Evolutionary conservation across 2,797 vertebrate species (phyloP).

Genomic region (Diglossa cyanea): DNA sequence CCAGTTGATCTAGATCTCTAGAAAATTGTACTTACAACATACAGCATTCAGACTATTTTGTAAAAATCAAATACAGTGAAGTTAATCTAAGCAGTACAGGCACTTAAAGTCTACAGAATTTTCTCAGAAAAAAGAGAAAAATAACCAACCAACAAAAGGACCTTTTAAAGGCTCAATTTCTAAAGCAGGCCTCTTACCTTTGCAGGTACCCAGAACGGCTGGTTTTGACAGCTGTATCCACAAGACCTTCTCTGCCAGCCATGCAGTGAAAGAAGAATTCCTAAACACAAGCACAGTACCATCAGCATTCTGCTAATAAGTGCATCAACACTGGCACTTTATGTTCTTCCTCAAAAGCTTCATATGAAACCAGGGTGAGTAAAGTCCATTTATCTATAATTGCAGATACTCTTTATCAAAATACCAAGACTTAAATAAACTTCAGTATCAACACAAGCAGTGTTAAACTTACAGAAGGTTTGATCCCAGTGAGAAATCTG

Average conservation of each 20-base stretch:
- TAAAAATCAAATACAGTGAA: neutral
- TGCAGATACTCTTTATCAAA: neutral
- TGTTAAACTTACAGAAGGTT: constrained; percentile 82
- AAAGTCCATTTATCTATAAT: neutral
- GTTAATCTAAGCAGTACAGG: neutral
- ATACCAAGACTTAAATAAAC: neutral
- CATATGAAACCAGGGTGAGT: neutral
- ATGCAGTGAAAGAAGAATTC: constrained; percentile 99
- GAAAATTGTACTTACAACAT: neutral
- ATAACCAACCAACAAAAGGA: neutral
- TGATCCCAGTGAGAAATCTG: constrained; percentile 96
- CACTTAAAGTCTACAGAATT: neutral
- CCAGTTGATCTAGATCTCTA: neutral
- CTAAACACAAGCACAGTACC: constrained; percentile 69
- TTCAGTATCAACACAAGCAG: neutral
- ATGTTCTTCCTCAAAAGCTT: neutral
- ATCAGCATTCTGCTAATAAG: neutral
- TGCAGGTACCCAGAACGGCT: constrained; percentile 97
- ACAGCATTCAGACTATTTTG: neutral
- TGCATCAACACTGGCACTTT: neutral
- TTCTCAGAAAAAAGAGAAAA: neutral
- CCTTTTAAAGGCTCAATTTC: neutral
- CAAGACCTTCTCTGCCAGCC: constrained; percentile 96
- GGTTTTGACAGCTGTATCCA: constrained; percentile 97
- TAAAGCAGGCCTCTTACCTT: constrained; percentile 77